Evolutionary conservation across 2,113 vertebrate species (phyloP).

Genomic region (Calidris pugnax): DNA sequence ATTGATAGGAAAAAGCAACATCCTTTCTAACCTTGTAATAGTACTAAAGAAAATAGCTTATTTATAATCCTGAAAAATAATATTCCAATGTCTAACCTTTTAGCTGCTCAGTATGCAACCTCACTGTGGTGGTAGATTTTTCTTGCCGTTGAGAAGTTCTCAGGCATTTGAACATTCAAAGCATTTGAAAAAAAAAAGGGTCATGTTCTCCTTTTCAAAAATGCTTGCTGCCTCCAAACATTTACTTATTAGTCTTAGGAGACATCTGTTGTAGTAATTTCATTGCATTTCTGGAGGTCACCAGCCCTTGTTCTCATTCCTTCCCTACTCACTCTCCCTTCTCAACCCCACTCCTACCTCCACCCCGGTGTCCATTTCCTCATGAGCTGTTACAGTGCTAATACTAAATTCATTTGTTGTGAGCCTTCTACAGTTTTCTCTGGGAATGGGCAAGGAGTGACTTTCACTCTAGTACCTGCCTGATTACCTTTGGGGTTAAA

Average conservation of each 20-base stretch:
- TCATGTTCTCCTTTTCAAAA: not conserved
- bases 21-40: not conserved
- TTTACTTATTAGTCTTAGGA: not conserved
- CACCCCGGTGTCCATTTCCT: not conserved
- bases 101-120: not conserved
- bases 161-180: not conserved
- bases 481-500: not conserved
- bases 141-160: not conserved
- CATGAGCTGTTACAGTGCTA: not conserved
- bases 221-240: not conserved
- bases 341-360: too few species aligned
- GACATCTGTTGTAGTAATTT: not conserved
- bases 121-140: not conserved
- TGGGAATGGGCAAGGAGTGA: not conserved
- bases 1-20: not conserved
- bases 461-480: not conserved
- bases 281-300: not conserved
- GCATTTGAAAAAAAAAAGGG: not conserved
- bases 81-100: not conserved
- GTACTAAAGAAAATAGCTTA: not conserved
- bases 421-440: not conserved
- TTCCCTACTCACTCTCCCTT: not conserved
- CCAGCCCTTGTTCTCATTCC: not conserved
- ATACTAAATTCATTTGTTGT: not conserved
- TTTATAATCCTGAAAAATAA: not conserved